Evolutionary conservation across 1,140 invertebrate species (phyloP), one percentile per base, ranked within the genome.

Genomic region (Mizuhopecten yessoensis): DNA sequence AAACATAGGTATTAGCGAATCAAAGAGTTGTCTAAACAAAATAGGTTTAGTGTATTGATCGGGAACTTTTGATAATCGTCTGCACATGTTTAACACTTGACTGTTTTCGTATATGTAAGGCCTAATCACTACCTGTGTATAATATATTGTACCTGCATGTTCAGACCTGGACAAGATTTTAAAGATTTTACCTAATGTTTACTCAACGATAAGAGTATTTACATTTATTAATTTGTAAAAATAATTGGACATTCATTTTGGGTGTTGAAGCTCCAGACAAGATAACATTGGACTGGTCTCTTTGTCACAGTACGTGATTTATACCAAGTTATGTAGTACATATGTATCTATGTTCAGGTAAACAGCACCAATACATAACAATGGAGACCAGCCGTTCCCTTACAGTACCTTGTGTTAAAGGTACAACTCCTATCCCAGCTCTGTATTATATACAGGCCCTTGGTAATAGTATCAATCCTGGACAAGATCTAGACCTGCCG

Each of bases 241-340:
- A 75, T 29, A 75, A 75, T 75, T 75, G 1, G 57, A 75, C 57
- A 75, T 29, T 75, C 9, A 17, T 9, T 75, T 75, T 9, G n/a
- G n/a, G 57, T 75, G 57, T 75, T 75, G 57, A 75, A 75, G 57
- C 29, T 75, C 23, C n/a, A 75, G 57, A 75, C 57, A 29, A 75
- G 57, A 75, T 75, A 75, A 75, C 57, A 75, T 29, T n/a, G 57
- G 57, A 75, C 23, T n/a, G 11, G 57, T 75, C 36, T 7, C 13
- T 29, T 29, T 20, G 9, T 29, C 11, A 17, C 11, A 20, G 20
- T 15, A 49, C 1, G 9, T n/a, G n/a, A 29, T 17, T 29, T 29
- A 75, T 75, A 75, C 29, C 57, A 29, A 75, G 23, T 29, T 23
- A n/a, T 75, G 17, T n/a, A 75, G 3, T 75, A 75, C n/a, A 75